Percentiles rank a stretch among this genome's conserved stretches.
These are phyloP conservation scores for Gobionotothen gibberifrons DNA, from an alignment of 2,797 vertebrate species.

Conservation along the genomic window DNA sequence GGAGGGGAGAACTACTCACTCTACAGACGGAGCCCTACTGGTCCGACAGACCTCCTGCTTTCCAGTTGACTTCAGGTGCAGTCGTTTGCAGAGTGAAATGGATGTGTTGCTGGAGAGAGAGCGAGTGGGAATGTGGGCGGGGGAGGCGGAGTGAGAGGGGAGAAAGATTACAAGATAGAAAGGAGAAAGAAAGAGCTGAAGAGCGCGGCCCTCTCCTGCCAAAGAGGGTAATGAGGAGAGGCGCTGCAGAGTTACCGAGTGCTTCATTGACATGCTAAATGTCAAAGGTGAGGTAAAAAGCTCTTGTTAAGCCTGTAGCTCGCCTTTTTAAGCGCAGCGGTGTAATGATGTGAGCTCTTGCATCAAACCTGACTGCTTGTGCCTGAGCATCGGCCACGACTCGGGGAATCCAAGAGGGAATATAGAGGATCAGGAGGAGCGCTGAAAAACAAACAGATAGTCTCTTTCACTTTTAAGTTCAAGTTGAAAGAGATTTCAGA, in stretches of 20 bases:
- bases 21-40: slow-evolving; percentile 43
- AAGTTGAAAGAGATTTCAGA: slow-evolving; percentile 30
- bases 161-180: slow-evolving; percentile 49
- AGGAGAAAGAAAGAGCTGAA: slow-evolving; percentile 39
- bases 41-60: slow-evolving; percentile 59
- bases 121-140: slow-evolving; percentile 4
- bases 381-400: slow-evolving; percentile 25
- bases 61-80: slow-evolving; percentile 81
- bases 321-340: slow-evolving; percentile 51
- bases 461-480: slow-evolving; percentile 39
- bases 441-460: slow-evolving; percentile 48
- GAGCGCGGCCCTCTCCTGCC: slow-evolving; percentile 51
- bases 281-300: slow-evolving; percentile 77
- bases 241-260: slow-evolving; percentile 66
- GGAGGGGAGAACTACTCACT: slow-evolving; percentile 42
- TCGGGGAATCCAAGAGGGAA: slow-evolving; percentile 39
- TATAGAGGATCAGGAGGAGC: slow-evolving; percentile 24
- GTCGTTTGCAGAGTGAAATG: slow-evolving; percentile 75
- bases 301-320: slow-evolving; percentile 67
- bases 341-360: slow-evolving; percentile 62
- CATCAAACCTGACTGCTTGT: slow-evolving; percentile 42
- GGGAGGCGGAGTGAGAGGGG: neutral
- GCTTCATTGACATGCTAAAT: slow-evolving; percentile 71
- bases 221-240: slow-evolving; percentile 73
- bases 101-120: slow-evolving; percentile 48